phyloP scores from a whole-genome alignment of 1,140 invertebrate genomes.

The Lordiphosa mommai region DNA sequence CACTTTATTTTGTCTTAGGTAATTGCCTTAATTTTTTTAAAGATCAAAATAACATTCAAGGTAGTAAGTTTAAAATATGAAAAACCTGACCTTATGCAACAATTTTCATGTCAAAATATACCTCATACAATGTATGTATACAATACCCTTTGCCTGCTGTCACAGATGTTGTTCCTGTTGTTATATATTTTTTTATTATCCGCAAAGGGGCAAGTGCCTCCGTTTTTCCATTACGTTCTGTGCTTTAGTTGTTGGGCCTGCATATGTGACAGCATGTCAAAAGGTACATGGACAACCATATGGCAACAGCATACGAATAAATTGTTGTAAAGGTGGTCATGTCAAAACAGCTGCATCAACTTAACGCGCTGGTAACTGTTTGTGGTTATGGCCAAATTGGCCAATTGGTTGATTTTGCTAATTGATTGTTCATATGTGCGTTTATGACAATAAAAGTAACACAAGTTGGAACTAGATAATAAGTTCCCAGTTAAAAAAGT shows the following conservation, averaged over 20 bases:
- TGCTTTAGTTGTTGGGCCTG: constrained; percentile 19
- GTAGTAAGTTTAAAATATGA: no score
- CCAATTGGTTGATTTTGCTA: no score
- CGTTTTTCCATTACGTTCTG: constrained; percentile 6
- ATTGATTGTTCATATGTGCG: no score
- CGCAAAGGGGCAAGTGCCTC: constrained; percentile 52
- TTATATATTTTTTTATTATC: constrained; percentile 66
- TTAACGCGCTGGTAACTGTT: constrained; percentile 39
- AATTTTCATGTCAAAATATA: no score
- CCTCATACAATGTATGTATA: no score
- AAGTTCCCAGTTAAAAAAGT: no score
- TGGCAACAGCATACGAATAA: constrained; percentile 15
- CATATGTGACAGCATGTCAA: constrained; percentile 65
- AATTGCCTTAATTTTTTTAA: no score
- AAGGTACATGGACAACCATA: constrained; percentile 45
- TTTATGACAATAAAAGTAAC: not conserved
- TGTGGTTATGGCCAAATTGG: not conserved
- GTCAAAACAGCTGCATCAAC: constrained; percentile 62
- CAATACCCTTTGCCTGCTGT: constrained; percentile 54
- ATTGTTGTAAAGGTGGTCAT: constrained; percentile 23
- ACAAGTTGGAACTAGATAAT: no score
- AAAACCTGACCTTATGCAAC: no score
- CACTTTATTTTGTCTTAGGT: no score
- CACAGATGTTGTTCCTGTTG: constrained; percentile 27
- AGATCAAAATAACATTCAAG: no score